These are phyloP conservation scores for Hexactinellida sp. DNA, from an alignment of 37 sponge, comb jelly and placozoan species.

Conservation along the genomic window DNA sequence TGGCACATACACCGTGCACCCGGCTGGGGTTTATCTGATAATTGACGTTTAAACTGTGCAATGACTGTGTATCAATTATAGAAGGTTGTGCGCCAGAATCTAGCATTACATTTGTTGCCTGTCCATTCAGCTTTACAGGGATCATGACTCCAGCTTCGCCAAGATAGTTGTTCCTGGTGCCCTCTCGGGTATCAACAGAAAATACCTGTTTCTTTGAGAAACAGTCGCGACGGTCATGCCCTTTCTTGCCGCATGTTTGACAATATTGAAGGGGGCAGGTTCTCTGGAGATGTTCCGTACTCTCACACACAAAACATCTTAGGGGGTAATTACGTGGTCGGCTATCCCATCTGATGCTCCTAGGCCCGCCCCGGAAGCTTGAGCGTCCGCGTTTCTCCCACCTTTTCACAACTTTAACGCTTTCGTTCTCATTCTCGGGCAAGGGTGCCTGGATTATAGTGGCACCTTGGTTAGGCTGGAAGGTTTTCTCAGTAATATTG, in stretches of 20 bases:
- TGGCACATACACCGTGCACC: not conserved
- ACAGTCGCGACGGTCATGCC: not conserved
- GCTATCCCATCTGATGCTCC: not conserved
- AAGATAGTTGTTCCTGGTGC: not conserved
- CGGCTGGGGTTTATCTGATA: not conserved
- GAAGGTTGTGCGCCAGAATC: not conserved
- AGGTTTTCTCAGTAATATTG: not conserved
- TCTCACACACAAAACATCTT: not conserved
- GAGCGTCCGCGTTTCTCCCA: not conserved
- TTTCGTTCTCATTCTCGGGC: not conserved
- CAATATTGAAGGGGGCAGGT: not conserved
- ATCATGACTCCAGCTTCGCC: not conserved
- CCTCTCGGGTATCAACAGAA: not conserved
- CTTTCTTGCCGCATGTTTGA: not conserved
- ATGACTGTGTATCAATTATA: not conserved
- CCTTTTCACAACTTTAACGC: not conserved
- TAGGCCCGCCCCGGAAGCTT: too few species aligned
- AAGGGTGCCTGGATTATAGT: not conserved
- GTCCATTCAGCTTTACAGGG: not conserved
- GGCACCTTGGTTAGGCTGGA: not conserved
- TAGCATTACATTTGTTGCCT: not conserved
- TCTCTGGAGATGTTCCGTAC: not conserved
- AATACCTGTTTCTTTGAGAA: not conserved
- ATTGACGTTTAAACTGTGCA: not conserved
- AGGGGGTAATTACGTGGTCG: not conserved